phyloP scores from a whole-genome alignment of 2,113 vertebrate species.

The Urocitellus parryii region DNA sequence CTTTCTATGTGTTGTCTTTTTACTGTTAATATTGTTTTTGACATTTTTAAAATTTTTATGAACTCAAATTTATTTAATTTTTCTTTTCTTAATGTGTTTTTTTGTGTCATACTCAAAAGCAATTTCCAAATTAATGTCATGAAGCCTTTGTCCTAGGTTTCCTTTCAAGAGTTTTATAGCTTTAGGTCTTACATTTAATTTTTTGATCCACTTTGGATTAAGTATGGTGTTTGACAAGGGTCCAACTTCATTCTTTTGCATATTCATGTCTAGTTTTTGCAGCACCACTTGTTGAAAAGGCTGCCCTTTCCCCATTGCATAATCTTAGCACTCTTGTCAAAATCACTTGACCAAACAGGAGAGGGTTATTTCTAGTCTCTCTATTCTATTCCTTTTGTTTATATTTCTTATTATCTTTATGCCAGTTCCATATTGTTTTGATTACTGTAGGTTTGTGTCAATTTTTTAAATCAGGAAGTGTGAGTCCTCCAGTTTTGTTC shows the following conservation, averaged over 20 bases:
- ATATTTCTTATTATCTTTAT: not conserved
- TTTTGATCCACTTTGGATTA: not conserved
- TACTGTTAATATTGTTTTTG: not conserved
- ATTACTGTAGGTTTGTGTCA: not conserved
- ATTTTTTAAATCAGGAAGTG: not conserved
- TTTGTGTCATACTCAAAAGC: not conserved
- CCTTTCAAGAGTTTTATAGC: not conserved
- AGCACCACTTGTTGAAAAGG: not conserved
- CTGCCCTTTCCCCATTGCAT: not conserved
- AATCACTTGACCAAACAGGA: not conserved
- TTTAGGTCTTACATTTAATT: not conserved
- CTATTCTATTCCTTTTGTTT: not conserved
- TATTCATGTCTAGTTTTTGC: not conserved
- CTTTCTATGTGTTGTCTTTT: not conserved
- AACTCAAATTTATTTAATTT: not conserved
- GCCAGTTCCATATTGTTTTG: not conserved
- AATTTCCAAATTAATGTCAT: not conserved
- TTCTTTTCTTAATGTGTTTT: not conserved
- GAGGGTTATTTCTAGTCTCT: not conserved
- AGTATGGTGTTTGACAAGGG: not conserved
- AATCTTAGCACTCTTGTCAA: not conserved
- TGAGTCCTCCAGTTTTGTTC: not conserved
- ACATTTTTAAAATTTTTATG: not conserved
- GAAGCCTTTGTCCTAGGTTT: not conserved
- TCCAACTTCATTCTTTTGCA: not conserved